Evolutionary conservation across 2,797 vertebrate genomes (phyloP).

Genomic region (Sebastes iracundus): DNA sequence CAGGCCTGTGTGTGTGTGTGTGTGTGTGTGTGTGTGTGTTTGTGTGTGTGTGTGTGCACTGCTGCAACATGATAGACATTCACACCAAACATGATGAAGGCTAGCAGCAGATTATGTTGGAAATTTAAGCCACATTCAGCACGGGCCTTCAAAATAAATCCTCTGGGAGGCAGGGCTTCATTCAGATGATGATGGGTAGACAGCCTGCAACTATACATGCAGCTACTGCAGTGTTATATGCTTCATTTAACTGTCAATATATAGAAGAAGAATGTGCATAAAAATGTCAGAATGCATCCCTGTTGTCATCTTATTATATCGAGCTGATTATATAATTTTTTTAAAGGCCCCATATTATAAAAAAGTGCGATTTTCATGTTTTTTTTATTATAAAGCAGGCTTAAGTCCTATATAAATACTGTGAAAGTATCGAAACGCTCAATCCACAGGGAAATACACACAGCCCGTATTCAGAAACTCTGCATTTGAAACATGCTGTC

Average conservation of each 20-base stretch:
- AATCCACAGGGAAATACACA: too few species aligned
- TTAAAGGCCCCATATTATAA: too few species aligned
- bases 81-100: conserved; percentile 51
- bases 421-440: too few species aligned
- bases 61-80: conserved; percentile 26
- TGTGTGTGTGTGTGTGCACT: neutral
- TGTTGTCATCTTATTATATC: neutral
- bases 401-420: too few species aligned
- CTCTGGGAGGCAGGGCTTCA: conserved; percentile 28
- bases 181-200: neutral
- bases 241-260: neutral
- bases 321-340: neutral
- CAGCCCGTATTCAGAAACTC: too few species aligned
- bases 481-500: too few species aligned
- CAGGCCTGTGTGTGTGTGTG: conserved; percentile 11
- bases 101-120: conserved; percentile 62
- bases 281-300: neutral
- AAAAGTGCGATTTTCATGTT: too few species aligned
- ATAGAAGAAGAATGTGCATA: neutral
- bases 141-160: conserved; percentile 58
- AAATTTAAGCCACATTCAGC: conserved; percentile 51
- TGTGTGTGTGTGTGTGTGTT: neutral
- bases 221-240: neutral
- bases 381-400: too few species aligned
- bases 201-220: neutral